phyloP scores from a whole-genome alignment of 2,797 vertebrate genomes.

The Knipowitschia caucasica region DNA sequence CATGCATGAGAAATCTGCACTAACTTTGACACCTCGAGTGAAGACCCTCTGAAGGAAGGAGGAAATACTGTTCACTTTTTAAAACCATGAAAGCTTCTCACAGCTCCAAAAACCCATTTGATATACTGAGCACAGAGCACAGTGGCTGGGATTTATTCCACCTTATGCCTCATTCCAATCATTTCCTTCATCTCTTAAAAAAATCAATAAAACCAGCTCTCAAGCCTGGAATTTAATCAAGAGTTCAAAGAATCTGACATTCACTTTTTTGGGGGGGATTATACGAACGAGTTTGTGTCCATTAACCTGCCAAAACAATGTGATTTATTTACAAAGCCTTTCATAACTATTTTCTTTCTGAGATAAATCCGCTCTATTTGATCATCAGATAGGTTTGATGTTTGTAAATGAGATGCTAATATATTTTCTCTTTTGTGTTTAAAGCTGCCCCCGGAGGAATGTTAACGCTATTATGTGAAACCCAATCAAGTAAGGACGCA shows the following conservation, averaged over 20 bases:
- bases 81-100: slow-evolving; percentile 36
- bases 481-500: neutral
- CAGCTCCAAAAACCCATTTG: slow-evolving; percentile 41
- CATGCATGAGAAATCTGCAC: slow-evolving; percentile 5
- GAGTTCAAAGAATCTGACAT: slow-evolving; percentile 38
- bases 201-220: slow-evolving; percentile 51
- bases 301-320: slow-evolving; percentile 35
- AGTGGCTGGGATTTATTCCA: slow-evolving; percentile 36
- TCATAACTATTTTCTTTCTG: slow-evolving; percentile 22
- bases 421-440: slow-evolving; percentile 38
- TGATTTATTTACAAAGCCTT: slow-evolving; percentile 43
- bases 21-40: slow-evolving; percentile 24
- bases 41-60: slow-evolving; percentile 23
- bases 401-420: slow-evolving; percentile 30
- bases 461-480: neutral
- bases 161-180: slow-evolving; percentile 8
- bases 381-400: slow-evolving; percentile 35
- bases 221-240: slow-evolving; percentile 44
- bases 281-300: slow-evolving; percentile 23
- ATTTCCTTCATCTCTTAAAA: slow-evolving; percentile 41
- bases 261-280: slow-evolving; percentile 20
- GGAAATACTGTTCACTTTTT: slow-evolving; percentile 12
- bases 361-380: slow-evolving; percentile 22
- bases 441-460: slow-evolving; percentile 7
- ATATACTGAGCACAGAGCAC: slow-evolving; percentile 32